A percentile compares a stretch with the other conserved stretches of the same genome.
Conservation (phyloP, 2,888 invertebrate genomes). For the Parnassius apollo region DNA sequence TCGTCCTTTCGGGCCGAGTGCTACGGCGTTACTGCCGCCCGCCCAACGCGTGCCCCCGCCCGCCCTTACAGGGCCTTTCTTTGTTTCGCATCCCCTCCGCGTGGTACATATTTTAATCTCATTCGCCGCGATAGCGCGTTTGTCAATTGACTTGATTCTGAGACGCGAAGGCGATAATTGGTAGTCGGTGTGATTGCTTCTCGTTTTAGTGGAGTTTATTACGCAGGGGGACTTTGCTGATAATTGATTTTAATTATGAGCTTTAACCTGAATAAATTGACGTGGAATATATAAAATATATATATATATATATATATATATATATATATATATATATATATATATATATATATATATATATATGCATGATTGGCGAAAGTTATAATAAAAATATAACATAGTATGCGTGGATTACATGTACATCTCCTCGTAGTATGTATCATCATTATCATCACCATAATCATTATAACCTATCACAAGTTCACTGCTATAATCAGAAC, state of each 20-base stretch:
- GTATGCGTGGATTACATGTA: too few species aligned
- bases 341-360: too few species aligned
- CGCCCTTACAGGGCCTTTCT: conserved; percentile 70
- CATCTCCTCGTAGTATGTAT: too few species aligned
- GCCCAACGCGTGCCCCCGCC: conserved; percentile 60
- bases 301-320: too few species aligned
- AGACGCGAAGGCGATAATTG: conserved; percentile 37
- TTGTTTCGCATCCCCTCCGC: conserved; percentile 72
- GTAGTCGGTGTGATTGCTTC: conserved; percentile 30
- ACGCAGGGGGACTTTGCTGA: conserved; percentile 10
- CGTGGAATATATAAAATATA: neutral
- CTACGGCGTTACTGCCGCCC: conserved; percentile 66
- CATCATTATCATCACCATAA: too few species aligned
- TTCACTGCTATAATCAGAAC: too few species aligned
- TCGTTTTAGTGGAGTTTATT: conserved; percentile 32
- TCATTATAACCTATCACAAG: too few species aligned
- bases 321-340: too few species aligned
- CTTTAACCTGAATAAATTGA: conserved; percentile 10
- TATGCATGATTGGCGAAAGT: too few species aligned
- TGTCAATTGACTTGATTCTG: conserved; percentile 63
- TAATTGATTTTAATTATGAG: conserved; percentile 25
- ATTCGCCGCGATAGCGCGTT: conserved; percentile 57
- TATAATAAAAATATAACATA: too few species aligned
- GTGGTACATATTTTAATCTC: conserved; percentile 65
- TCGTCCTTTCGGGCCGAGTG: conserved; percentile 52